Conservation (phyloP, 2,113 vertebrate genomes). For the Zosterops hypoxanthus region DNA sequence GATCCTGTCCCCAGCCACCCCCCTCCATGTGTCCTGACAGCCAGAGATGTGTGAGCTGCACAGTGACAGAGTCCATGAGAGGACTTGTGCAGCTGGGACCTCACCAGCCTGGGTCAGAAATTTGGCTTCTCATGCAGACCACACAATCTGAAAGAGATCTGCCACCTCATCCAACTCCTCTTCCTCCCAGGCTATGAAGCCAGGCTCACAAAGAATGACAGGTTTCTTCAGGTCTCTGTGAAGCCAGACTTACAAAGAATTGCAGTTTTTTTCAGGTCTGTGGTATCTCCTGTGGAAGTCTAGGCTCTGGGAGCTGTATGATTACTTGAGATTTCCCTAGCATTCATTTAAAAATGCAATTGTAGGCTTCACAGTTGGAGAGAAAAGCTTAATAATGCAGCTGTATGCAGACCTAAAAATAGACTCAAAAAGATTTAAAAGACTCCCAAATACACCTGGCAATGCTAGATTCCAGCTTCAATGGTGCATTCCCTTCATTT, state of each 20-base stretch:
- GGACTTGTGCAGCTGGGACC: not conserved
- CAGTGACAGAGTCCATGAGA: not conserved
- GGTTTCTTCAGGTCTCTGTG: not conserved
- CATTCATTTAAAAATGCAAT: constrained; percentile 21
- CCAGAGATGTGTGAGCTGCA: not conserved
- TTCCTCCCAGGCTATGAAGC: not conserved
- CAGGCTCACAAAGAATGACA: not conserved
- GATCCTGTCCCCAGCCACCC: not conserved
- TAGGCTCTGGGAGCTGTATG: not conserved
- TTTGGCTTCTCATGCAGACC: not conserved
- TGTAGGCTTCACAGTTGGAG: constrained; percentile 34
- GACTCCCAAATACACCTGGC: constrained; percentile 1
- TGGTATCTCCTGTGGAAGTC: not conserved
- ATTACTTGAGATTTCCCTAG: constrained; percentile 11
- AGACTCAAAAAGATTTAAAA: not conserved
- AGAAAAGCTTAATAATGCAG: constrained; percentile 48
- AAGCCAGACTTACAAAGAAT: not conserved
- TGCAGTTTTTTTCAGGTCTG: not conserved
- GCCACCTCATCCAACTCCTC: not conserved
- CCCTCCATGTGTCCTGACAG: not conserved
- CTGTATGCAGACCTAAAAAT: constrained; percentile 39
- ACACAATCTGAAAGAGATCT: not conserved
- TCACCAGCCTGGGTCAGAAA: not conserved
- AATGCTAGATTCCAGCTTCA: not conserved
- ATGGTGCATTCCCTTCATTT: not conserved